Base-by-base conservation (phyloP, 1,140 invertebrate genomes). In the Dysdera silvatica region DNA sequence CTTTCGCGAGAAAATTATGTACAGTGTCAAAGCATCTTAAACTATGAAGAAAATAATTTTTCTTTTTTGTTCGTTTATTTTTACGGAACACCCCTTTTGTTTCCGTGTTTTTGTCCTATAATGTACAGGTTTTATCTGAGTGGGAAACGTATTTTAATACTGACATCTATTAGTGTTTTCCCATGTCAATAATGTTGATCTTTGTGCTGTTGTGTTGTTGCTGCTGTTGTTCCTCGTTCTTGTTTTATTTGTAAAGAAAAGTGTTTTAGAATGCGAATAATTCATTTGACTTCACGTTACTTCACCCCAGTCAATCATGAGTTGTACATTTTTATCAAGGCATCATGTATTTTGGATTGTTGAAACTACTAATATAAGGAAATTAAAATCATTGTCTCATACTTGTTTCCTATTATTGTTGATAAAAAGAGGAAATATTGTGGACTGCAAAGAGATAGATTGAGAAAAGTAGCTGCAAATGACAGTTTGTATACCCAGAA, bases 111-210 rank as follows among this genome's bases (percentile, higher is more conserved):
- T 52, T 63, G 35, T 56, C 61, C 53, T 55, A 63, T 49, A 55
- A 18, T 63, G 61, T 63, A 63, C 61, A 63, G 61, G 56, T 63
- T 55, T 63, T 56, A 56, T 53, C 61, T 63, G 61, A 49, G 61
- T 56, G 45, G 56, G 43, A 63, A 56, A 63, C 56, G 61, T 63
- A 63, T 63, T 63, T 63, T 63, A 63, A 63, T 63, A 63, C 52
- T 56, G 53, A 63, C 31, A 35, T 63, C 61, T 63, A 63, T 63
- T 49, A 40, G 31, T 63, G 61, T 63, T 63, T 47, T 45, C 61
- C 47, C 40, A 32, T 60, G 48, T 53, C 24, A 33, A 53, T 61
- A 28, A 48, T 47, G 49, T 48, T 20, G 48, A 33, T 49, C 49
- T 49, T 18, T 43, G 32, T 33, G 51, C 32, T 52, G 31, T 26